Conservation (phyloP, 2,113 vertebrate species). For the Mesoclemmys tuberculata region DNA sequence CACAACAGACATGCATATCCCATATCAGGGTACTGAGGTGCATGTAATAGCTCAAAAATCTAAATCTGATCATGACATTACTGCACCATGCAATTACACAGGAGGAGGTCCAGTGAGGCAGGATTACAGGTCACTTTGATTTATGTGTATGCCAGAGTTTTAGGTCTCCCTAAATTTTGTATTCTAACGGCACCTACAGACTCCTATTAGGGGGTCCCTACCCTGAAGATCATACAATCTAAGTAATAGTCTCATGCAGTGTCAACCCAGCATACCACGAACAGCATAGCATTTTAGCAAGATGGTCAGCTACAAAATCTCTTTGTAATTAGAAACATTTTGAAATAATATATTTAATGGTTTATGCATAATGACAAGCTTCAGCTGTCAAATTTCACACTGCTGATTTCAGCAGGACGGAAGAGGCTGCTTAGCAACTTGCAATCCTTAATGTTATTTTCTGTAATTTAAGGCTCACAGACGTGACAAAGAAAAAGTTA, state of each 20-base stretch:
- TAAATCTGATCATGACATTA: background rate
- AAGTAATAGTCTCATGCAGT: background rate
- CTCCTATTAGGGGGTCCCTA: background rate
- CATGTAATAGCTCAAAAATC: accelerated
- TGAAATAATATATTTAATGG: background rate
- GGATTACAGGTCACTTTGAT: background rate
- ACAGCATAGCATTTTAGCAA: background rate
- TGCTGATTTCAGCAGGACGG: background rate
- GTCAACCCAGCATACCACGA: background rate
- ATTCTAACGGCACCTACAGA: accelerated
- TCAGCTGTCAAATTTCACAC: background rate
- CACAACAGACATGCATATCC: background rate
- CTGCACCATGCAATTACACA: accelerated
- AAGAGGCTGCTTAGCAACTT: background rate
- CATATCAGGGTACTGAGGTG: background rate
- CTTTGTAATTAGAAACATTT: background rate
- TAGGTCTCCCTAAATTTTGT: background rate
- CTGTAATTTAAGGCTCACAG: background rate
- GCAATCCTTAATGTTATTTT: background rate
- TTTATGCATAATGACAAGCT: background rate
- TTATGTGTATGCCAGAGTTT: accelerated
- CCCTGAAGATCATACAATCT: background rate
- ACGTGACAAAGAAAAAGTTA: background rate
- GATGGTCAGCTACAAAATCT: background rate
- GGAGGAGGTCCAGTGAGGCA: background rate